Base-by-base conservation (phyloP, 2,888 invertebrate genomes). In the Drosophila formosana region DNA sequence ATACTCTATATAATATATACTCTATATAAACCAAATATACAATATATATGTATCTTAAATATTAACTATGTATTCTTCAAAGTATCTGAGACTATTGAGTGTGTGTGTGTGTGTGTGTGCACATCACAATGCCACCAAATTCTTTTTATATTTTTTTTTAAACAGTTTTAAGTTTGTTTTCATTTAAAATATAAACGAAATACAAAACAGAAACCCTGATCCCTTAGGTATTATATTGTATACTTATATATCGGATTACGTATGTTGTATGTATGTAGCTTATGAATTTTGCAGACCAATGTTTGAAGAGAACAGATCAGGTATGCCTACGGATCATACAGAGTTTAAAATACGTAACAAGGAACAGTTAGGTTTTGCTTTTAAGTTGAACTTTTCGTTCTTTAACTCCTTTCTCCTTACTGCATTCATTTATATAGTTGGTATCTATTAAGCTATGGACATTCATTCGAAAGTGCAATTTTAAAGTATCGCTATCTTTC, bases 251-350 rank as follows among this genome's bases (percentile, higher is more conserved):
- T 50, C 50, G 58, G 41, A 30, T 30, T 32, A 60, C 30, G 51
- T 46, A 32, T 63, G 56, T 50, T 39, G 47, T 60, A 37, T 34
- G 9, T 74, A 70, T 74, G 74, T 78, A 70, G 64, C 51, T 70
- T 51, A 37, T 58, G 52, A 45, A 69, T 43, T 62, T 57, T 32
- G 18, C 47, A 72, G 56, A 57, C n/a, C 32, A 41, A 37, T 39
- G 11, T 9, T 25, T 32, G 34, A 43, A 26, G 23, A 30, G 41
- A 73, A 56, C 25, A 34, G 50, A 8, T 32, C 39, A 62, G 55
- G 41, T 50, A 51, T 18, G 45, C 32, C 26, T 11, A 13, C 18
- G 28, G 18, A 53, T 41, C 53, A 28, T 41, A 13, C 51, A 4
- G 8, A 39, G 26, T 39, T n/a, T 52, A 25, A 52, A 11, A 30